Evolutionary conservation across 2,797 vertebrate genomes (phyloP).

Genomic region (Erpetoichthys calabaricus): DNA sequence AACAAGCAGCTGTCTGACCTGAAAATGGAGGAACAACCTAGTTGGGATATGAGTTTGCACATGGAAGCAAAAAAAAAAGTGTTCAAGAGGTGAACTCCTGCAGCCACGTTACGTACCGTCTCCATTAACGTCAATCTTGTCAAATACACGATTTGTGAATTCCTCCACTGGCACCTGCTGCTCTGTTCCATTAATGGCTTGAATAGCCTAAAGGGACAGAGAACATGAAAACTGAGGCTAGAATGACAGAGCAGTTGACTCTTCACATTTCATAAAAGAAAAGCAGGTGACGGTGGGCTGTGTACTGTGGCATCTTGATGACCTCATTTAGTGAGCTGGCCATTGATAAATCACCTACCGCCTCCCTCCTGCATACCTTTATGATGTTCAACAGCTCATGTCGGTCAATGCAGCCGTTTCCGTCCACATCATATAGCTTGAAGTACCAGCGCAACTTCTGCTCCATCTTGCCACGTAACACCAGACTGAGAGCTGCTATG

Average conservation of each 20-base stretch:
- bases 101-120: conserved; percentile 55
- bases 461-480: conserved; percentile 84
- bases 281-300: neutral
- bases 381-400: conserved; percentile 82
- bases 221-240: conserved; percentile 8
- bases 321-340: neutral
- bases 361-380: conserved; percentile 40
- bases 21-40: no score
- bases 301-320: neutral
- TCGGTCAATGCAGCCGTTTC: conserved; percentile 80
- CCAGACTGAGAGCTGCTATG: conserved; percentile 75
- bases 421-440: conserved; percentile 80
- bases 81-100: no score
- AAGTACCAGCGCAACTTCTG: conserved; percentile 89
- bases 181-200: conserved; percentile 66
- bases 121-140: conserved; percentile 74
- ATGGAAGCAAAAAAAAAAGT: no score
- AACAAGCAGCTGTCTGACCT: no score
- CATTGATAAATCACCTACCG: neutral
- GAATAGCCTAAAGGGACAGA: conserved; percentile 54
- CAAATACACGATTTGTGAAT: conserved; percentile 73
- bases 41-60: no score
- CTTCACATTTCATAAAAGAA: conserved; percentile 9
- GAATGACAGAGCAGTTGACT: conserved; percentile 10
- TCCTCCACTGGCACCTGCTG: conserved; percentile 60